Percentiles rank a stretch among this genome's conserved stretches.
phyloP scores from a whole-genome alignment of 2,888 invertebrate species.

The Psylliodes chrysocephalus region DNA sequence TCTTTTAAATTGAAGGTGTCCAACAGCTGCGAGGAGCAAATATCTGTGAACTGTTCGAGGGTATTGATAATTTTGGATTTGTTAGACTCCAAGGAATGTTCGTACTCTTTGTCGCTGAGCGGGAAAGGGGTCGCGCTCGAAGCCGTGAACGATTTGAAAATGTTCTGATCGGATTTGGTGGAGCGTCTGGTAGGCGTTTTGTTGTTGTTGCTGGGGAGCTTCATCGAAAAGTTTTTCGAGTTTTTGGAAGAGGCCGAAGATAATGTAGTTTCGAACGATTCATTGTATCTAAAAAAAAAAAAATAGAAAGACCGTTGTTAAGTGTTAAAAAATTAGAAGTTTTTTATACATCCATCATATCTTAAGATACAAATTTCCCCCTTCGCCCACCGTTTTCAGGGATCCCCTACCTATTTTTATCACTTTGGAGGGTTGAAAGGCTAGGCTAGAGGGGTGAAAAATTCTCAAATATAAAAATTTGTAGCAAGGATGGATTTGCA shows the following conservation, averaged over 20 bases:
- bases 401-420: no score
- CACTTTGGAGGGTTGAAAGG: no score
- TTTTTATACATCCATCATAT: no score
- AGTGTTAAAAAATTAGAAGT: no score
- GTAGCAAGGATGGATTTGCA: no score
- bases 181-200: conserved; percentile 4
- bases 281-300: conserved; percentile 9
- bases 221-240: background rate
- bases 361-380: no score
- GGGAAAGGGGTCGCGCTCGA: conserved; percentile 11
- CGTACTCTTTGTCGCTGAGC: conserved; percentile 37
- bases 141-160: background rate
- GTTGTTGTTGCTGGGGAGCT: no score
- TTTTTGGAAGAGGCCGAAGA: background rate
- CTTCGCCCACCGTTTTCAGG: no score
- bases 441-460: no score
- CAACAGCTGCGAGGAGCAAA: conserved; percentile 28
- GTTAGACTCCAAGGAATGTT: background rate
- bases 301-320: no score
- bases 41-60: conserved; percentile 16
- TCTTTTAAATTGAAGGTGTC: conserved; percentile 4
- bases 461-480: no score
- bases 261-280: background rate
- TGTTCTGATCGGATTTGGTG: conserved; percentile 7
- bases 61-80: no score